Evolutionary conservation across 2,113 vertebrate genomes (phyloP).

Genomic region (Scortum barcoo): DNA sequence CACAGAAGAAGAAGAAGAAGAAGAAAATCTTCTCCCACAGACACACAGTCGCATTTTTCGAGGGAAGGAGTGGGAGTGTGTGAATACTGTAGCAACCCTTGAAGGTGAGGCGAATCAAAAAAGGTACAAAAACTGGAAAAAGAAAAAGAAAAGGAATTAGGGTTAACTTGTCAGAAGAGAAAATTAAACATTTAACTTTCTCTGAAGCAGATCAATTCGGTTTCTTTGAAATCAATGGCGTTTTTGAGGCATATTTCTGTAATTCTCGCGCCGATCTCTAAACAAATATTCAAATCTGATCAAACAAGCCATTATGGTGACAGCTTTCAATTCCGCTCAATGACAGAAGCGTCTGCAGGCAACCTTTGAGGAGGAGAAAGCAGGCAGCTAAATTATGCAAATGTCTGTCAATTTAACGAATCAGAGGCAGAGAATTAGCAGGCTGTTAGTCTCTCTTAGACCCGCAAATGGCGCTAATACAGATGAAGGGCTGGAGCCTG

Average conservation of each 20-base stretch:
- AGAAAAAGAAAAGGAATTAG: slow-evolving; percentile 55
- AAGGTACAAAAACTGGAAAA: slow-evolving; percentile 21
- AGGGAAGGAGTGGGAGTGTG: slow-evolving; percentile 5
- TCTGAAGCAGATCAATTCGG: slow-evolving; percentile 25
- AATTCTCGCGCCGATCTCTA: slow-evolving; percentile 47
- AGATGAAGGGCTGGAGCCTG: slow-evolving; percentile 76
- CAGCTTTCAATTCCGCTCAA: slow-evolving; percentile 66
- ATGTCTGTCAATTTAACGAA: slow-evolving; percentile 78
- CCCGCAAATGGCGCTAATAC: slow-evolving; percentile 75
- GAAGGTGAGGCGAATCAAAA: slow-evolving; percentile 55
- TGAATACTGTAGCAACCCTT: slow-evolving; percentile 33
- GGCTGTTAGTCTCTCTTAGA: slow-evolving; percentile 78
- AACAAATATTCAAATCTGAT: slow-evolving; percentile 73
- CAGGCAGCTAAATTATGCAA: slow-evolving; percentile 75
- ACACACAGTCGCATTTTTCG: slow-evolving; percentile 10
- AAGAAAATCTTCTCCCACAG: slow-evolving; percentile 26
- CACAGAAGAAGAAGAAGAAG: slow-evolving; percentile 41
- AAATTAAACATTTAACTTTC: slow-evolving; percentile 33
- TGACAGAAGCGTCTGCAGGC: slow-evolving; percentile 59
- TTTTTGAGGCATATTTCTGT: slow-evolving; percentile 49
- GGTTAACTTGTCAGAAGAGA: slow-evolving; percentile 51
- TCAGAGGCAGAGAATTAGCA: slow-evolving; percentile 78
- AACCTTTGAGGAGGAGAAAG: slow-evolving; percentile 68
- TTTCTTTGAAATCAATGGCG: slow-evolving; percentile 43
- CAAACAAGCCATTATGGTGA: slow-evolving; percentile 72